A percentile compares a stretch with the other conserved stretches of the same genome.
These are phyloP conservation scores for Rachycentron canadum DNA, from an alignment of 2,797 vertebrate species.

Conservation along the genomic window DNA sequence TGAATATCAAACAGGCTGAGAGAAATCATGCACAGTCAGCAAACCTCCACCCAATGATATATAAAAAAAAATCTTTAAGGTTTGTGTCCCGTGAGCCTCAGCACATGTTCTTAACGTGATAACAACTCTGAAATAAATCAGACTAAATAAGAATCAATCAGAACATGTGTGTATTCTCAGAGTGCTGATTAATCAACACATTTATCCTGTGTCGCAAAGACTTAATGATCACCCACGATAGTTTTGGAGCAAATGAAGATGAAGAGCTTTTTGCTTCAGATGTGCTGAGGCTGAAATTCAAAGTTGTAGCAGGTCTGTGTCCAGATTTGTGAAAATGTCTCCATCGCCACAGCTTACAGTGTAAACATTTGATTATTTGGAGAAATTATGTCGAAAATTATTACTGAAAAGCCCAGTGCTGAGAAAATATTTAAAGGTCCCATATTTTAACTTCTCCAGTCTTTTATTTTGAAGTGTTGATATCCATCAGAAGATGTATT, in stretches of 20 bases:
- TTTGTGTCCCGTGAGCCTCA: background rate
- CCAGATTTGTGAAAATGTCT: too few relatives aligned
- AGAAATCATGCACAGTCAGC: background rate
- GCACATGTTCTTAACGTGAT: background rate
- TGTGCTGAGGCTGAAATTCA: background rate
- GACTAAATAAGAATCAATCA: constrained; percentile 3
- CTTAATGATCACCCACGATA: background rate
- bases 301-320: background rate
- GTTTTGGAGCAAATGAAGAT: background rate
- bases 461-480: too few relatives aligned
- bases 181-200: background rate
- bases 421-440: too few relatives aligned
- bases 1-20: background rate
- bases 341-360: too few relatives aligned
- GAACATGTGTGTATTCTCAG: background rate
- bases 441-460: too few relatives aligned
- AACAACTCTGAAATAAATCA: background rate
- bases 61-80: background rate
- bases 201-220: background rate
- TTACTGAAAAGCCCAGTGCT: too few relatives aligned
- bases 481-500: too few relatives aligned
- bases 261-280: background rate
- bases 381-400: too few relatives aligned
- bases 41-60: background rate
- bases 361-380: too few relatives aligned